Evolutionary conservation across 2,113 vertebrate genomes (phyloP), one percentile per base, ranked within the genome.

Genomic region (Corythornis vintsioides): DNA sequence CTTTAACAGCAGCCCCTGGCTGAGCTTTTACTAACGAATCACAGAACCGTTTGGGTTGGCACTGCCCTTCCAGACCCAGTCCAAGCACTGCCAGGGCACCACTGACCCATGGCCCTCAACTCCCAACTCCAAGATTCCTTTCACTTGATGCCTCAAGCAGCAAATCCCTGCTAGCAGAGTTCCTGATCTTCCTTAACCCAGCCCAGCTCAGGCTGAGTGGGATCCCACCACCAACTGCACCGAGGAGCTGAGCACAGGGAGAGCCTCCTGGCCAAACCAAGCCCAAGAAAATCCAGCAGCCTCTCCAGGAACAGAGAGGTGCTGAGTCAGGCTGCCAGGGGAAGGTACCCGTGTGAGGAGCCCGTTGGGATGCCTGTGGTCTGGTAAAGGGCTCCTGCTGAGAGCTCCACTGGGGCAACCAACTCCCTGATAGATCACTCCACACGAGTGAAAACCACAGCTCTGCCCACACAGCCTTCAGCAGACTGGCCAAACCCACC

Each of bases 331-430:
- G 42, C 42, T 87, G 74, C 88, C 65, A 84, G 24, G 59, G 59
- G 88, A 82, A 84, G 74, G 43, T 1, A 10, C 21, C 60, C 14
- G 29, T 1, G 2, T 4, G 7, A 45, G 28, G 52, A 63, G n/a
- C 52, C 1, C 5, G 10, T 56, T 33, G 18, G 28, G 31, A 5
- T 1, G 8, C 19, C 2, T 0, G 7, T 1, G 6, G 26, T 11
- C 1, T 1, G 45, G 45, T 14, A n/a, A 73, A 82, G 61, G n/a
- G 47, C 43, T 59, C 45, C 17, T 0, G 52, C 13, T 13, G 14
- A 65, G 28, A 9, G 18, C 38, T 17, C 31, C 29, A 11, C 63
- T 53, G 25, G 48, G 61, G 53, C 61, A 72, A 28, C 56, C 9
- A 6, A 2, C 6, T 21, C 65, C 19, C 71, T 18, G 42, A 26